Conservation (phyloP, 2,113 vertebrate genomes). For the Anguilla japonica region DNA sequence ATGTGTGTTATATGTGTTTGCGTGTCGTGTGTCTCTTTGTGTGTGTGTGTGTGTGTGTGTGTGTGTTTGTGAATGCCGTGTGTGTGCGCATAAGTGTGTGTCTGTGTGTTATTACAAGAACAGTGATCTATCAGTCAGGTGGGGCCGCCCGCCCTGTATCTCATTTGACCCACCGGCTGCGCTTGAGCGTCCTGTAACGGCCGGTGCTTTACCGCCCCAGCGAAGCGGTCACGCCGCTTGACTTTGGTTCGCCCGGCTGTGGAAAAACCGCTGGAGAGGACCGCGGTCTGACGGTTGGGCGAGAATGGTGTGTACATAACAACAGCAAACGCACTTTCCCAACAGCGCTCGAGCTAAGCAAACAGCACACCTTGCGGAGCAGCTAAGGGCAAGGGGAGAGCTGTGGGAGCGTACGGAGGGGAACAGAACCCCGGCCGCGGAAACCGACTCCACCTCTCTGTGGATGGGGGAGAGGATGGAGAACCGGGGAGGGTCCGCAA, state of each 20-base stretch:
- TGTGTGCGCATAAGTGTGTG: not conserved
- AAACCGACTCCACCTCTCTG: not conserved
- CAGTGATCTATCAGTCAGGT: not conserved
- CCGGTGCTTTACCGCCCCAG: not conserved
- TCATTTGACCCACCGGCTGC: not conserved
- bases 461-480: not conserved
- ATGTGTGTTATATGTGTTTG: not conserved
- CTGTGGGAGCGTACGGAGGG: not conserved
- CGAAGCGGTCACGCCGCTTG: not conserved
- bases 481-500: not conserved
- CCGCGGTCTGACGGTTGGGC: constrained; percentile 21
- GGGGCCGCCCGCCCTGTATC: not conserved
- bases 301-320: constrained; percentile 66
- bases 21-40: not conserved
- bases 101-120: not conserved
- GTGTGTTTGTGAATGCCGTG: not conserved
- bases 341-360: constrained; percentile 58
- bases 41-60: not conserved
- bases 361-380: constrained; percentile 63
- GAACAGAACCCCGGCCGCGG: not conserved
- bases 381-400: constrained; percentile 46
- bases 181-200: not conserved
- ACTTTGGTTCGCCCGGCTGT: not conserved
- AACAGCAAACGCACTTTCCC: constrained; percentile 47
- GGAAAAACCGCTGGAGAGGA: not conserved